A percentile compares a stretch with the other conserved stretches of the same genome.
phyloP scores from a whole-genome alignment of 2,113 vertebrate genomes.

The Gulo gulo region DNA sequence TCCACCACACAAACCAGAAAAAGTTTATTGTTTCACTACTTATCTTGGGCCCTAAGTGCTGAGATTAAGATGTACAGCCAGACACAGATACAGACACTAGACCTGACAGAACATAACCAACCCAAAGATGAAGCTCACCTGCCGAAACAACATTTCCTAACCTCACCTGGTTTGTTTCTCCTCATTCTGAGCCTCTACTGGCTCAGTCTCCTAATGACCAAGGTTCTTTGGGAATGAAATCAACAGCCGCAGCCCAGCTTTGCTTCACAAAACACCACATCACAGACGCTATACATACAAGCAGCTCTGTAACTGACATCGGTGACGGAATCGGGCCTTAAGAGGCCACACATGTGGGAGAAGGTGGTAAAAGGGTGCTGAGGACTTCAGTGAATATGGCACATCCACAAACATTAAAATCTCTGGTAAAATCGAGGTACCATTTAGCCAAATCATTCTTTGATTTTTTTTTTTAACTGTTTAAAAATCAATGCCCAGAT shows the following conservation, averaged over 20 bases:
- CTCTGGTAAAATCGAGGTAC: neutral
- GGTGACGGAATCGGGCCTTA: neutral
- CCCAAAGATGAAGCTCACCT: neutral
- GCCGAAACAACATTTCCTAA: neutral
- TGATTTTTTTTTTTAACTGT: neutral
- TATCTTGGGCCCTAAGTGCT: neutral
- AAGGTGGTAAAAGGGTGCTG: neutral
- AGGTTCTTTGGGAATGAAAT: neutral
- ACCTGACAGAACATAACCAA: neutral
- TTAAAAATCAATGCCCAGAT: neutral
- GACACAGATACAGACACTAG: neutral
- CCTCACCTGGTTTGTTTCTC: no score
- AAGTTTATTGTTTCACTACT: neutral
- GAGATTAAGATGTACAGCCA: neutral
- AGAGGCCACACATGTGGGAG: neutral
- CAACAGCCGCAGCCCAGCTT: neutral
- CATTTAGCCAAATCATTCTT: conserved; percentile 14
- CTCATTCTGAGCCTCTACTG: neutral
- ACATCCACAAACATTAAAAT: neutral
- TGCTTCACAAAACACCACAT: neutral
- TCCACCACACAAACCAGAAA: neutral
- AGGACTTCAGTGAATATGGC: neutral
- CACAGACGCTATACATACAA: neutral
- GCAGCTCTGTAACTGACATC: neutral
- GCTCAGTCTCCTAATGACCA: neutral